Evolutionary conservation across 2,797 vertebrate species (phyloP), one percentile per base, ranked within the genome.

Genomic region (Falco concolor): DNA sequence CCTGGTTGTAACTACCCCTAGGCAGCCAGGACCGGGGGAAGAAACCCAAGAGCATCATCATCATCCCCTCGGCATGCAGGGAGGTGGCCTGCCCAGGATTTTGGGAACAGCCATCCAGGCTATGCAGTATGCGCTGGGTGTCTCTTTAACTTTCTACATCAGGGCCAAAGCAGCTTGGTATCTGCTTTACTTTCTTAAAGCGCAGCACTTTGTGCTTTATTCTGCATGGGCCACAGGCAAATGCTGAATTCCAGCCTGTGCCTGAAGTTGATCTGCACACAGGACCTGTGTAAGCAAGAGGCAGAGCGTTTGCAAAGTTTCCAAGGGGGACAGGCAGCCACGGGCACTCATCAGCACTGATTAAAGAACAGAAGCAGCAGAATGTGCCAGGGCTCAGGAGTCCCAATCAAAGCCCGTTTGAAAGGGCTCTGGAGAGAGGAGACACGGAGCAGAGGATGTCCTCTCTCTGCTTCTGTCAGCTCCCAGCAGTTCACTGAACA

Each of bases 401-500:
- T 44, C 27, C 82, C 79, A 87, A 63, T 83, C 79, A 79, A 72
- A 85, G 70, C 69, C 53, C 0, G 0, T 72, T 45, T 65, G 75
- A 92, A 87, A 1, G 13, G 94, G 75, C 92, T 96, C 84, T 82
- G 92, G 78, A 96, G 89, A 87, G 81, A 87, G 92, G 60, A 87
- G 70, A 12, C 50, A 30, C 0, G 1, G 93, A 94, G 87, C 87
- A 81, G 75, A 32, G 80, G 61, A 89, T 94, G 87, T 77, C 79
- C 83, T 85, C 27, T 0, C 72, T 52, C 77, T 60, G 68, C 90
- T 79, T 60, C 89, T 97, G 96, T 93, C 95, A 93, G 80, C 87
- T 95, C 91, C 69, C 82, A 95, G 92, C 82, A 94, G 89, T 85
- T 95, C 90, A 4, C 1, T 34, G 67, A 96, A 74, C 89, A 96